Base-by-base conservation (phyloP, 1,140 invertebrate genomes). In the Ceratoteleas bidentatus region DNA sequence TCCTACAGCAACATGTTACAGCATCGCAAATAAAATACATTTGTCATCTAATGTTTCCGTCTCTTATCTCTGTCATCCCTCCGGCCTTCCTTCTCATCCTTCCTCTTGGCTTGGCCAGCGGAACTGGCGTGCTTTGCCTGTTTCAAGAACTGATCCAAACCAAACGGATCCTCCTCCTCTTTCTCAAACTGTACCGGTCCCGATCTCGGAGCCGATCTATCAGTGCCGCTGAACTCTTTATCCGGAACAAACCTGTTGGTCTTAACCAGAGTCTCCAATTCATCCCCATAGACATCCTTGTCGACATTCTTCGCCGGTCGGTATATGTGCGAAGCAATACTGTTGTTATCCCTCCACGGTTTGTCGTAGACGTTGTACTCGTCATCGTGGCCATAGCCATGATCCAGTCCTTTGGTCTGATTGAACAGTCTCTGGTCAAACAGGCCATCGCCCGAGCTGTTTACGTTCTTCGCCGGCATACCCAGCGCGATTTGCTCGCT, bases 401-500 rank as follows among this genome's bases (percentile, higher is more conserved):
- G 96, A 86, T 98, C 98, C 94, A 99, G 96, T 56, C 99, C 99
- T 89, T 98, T 97, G 40, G 93, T 95, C 79, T 98, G 97, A 87
- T 99, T 99, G 88, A 99, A 99, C 3, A 99, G 92, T 54, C 99
- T 92, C 85, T 98, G 97, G 92, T 99, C 99, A 91, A 99, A 99
- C 88, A 98, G 95, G 0, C 95, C 94, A 88, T 99, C 98, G 0
- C 95, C 95, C 16, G 93, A 93, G 58, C 90, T 92, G 8, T 93
- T 92, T 33, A 92, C 86, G 5, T 94, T 93, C 86, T 98, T 97
- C 3, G 97, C 97, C 0, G 99, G 99, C 88, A 99, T 90, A 4
- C 98, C 99, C 5, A 99, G 92, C 0, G 99, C 99, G 86, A 99
- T 99, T 92, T 99, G 97, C 89, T 99, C 99, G 74, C 97, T 99